phyloP scores from a whole-genome alignment of 2,113 vertebrate genomes.

The rat (Rattus norvegicus) region DNA sequence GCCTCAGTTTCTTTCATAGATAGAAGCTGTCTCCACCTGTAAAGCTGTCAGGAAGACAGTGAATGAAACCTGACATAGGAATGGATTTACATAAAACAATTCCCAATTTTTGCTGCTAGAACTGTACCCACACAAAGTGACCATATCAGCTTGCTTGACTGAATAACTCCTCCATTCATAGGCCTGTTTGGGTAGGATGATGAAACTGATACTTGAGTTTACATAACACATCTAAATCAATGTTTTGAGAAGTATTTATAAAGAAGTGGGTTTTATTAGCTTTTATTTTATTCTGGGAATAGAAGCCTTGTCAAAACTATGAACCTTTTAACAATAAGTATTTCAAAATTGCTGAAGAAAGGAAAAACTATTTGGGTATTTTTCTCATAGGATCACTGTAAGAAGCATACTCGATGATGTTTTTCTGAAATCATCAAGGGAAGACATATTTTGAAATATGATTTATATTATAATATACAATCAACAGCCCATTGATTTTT shows the following conservation, averaged over 20 bases:
- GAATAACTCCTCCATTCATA: neutral
- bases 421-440: conserved; percentile 40
- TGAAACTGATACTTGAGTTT: neutral
- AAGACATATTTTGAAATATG: conserved; percentile 61
- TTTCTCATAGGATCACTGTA: neutral
- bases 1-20: neutral
- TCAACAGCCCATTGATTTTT: conserved; percentile 73
- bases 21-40: neutral
- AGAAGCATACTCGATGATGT: conserved; percentile 24
- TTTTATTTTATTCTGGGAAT: conserved; percentile 44
- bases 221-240: conserved; percentile 38
- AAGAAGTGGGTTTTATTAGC: neutral
- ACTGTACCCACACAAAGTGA: conserved; percentile 28
- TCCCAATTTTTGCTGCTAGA: neutral
- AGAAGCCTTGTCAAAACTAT: conserved; percentile 19
- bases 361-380: conserved; percentile 47
- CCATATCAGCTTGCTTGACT: neutral
- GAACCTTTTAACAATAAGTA: neutral
- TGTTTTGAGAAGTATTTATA: conserved; percentile 8
- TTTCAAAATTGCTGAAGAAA: conserved; percentile 37
- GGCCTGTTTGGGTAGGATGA: neutral
- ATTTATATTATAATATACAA: conserved; percentile 65
- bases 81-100: neutral
- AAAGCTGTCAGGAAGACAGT: neutral
- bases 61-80: neutral